These are phyloP conservation scores for Caenorhabditis drosophilae DNA, from an alignment of 2,888 invertebrate genomes.

Conservation along the genomic window DNA sequence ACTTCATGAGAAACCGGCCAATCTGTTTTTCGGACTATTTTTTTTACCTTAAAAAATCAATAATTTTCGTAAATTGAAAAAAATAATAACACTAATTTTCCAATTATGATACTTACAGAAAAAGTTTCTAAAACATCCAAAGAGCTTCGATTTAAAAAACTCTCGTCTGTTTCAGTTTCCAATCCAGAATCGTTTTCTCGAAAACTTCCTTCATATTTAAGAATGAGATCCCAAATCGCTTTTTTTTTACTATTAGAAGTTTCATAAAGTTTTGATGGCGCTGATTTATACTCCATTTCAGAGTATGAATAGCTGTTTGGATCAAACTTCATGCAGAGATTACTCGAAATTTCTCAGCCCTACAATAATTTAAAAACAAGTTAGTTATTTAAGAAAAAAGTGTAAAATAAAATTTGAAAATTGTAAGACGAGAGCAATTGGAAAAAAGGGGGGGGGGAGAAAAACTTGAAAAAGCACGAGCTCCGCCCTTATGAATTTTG, in stretches of 20 bases:
- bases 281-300: slow-evolving; percentile 23
- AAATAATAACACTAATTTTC: neutral
- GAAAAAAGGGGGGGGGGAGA: slow-evolving; percentile 16
- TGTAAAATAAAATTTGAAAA: slow-evolving; percentile 9
- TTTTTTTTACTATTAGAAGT: neutral
- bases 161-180: slow-evolving; percentile 31
- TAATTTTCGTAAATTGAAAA: neutral
- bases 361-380: neutral
- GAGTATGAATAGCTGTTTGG: slow-evolving; percentile 28
- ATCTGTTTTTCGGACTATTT: slow-evolving; percentile 64
- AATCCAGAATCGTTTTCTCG: slow-evolving; percentile 17
- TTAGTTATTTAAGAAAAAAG: slow-evolving; percentile 4
- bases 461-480: slow-evolving; percentile 7
- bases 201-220: neutral
- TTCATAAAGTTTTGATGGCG: neutral
- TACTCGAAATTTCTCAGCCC: too few species aligned
- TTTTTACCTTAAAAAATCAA: slow-evolving; percentile 64
- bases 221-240: neutral
- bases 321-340: slow-evolving; percentile 31
- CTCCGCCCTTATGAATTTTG: too few species aligned
- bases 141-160: neutral
- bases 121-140: neutral
- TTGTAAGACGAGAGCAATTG: slow-evolving; percentile 10
- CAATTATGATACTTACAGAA: neutral
- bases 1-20: slow-evolving; percentile 68